A percentile compares a stretch with the other conserved stretches of the same genome.
Evolutionary conservation across 2,797 vertebrate species (phyloP).

Genomic region (Poecile montanus): DNA sequence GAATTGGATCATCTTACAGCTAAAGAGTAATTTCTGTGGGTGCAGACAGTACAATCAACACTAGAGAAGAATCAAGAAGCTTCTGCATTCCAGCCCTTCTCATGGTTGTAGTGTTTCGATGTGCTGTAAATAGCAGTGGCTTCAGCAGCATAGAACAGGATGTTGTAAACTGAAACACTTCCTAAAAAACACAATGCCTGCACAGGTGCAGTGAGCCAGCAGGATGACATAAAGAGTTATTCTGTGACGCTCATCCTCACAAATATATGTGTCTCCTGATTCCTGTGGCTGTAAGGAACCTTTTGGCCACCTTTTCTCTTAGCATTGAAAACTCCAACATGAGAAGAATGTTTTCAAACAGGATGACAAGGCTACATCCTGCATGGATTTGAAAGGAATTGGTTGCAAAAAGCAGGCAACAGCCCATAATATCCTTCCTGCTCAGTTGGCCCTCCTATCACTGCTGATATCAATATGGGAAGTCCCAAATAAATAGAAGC

Average conservation of each 20-base stretch:
- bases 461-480: slow-evolving; percentile 42
- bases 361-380: slow-evolving; percentile 59
- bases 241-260: slow-evolving; percentile 54
- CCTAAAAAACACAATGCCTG: slow-evolving; percentile 57
- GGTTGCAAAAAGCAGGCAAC: slow-evolving; percentile 30
- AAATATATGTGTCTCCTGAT: slow-evolving; percentile 13
- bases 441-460: background rate
- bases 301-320: slow-evolving; percentile 24
- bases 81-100: background rate
- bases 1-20: background rate
- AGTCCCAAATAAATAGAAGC: slow-evolving; percentile 59
- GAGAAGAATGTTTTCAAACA: slow-evolving; percentile 26
- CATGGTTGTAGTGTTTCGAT: background rate
- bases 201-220: slow-evolving; percentile 56
- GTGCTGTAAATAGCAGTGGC: slow-evolving; percentile 42
- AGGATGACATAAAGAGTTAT: slow-evolving; percentile 27
- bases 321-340: background rate
- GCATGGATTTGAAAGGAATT: slow-evolving; percentile 22
- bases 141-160: slow-evolving; percentile 38
- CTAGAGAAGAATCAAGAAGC: slow-evolving; percentile 18
- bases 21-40: background rate
- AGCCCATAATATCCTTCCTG: slow-evolving; percentile 57
- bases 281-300: slow-evolving; percentile 4
- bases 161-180: slow-evolving; percentile 57
- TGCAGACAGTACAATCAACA: background rate